Percentiles rank a stretch among this genome's conserved stretches.
These are phyloP conservation scores for Panagrolaimus sp. DNA, from an alignment of 1,140 invertebrate species.

Conservation along the genomic window DNA sequence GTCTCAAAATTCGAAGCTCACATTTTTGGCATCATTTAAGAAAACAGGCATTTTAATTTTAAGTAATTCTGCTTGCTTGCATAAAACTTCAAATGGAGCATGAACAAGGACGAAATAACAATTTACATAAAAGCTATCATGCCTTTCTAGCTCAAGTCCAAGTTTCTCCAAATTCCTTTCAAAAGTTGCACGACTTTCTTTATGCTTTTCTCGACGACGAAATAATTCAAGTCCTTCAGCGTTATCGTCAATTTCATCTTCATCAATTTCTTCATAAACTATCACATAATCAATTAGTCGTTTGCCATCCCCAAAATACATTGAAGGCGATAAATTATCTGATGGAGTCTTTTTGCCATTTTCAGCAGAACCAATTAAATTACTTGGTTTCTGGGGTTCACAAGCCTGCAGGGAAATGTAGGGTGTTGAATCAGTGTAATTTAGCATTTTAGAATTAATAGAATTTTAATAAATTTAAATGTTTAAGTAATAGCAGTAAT, in stretches of 20 bases:
- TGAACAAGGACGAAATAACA: slow-evolving; percentile 66
- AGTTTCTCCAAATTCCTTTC: slow-evolving; percentile 45
- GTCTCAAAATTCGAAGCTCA: no score
- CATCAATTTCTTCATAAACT: slow-evolving; percentile 18
- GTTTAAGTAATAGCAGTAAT: no score
- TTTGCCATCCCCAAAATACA: slow-evolving; percentile 45
- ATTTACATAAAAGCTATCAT: slow-evolving; percentile 31
- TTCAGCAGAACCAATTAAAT: no score
- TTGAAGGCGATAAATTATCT: no score
- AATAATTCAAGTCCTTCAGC: slow-evolving; percentile 6
- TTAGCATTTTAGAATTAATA: no score
- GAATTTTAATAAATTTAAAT: no score
- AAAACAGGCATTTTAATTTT: slow-evolving; percentile 91
- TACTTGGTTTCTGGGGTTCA: no score
- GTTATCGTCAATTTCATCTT: no score
- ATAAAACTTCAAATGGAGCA: slow-evolving; percentile 76
- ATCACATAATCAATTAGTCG: slow-evolving; percentile 54
- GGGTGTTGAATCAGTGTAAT: no score
- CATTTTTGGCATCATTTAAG: slow-evolving; percentile 65
- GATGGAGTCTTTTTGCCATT: no score
- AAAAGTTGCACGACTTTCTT: slow-evolving; percentile 38
- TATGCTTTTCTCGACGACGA: slow-evolving; percentile 20
- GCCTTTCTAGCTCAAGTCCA: slow-evolving; percentile 49
- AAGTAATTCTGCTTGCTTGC: slow-evolving; percentile 83
- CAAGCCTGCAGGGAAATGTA: no score